A percentile compares a stretch with the other conserved stretches of the same genome.
Conservation (phyloP, 2,797 vertebrate genomes). For the Orestias chungarensis region DNA sequence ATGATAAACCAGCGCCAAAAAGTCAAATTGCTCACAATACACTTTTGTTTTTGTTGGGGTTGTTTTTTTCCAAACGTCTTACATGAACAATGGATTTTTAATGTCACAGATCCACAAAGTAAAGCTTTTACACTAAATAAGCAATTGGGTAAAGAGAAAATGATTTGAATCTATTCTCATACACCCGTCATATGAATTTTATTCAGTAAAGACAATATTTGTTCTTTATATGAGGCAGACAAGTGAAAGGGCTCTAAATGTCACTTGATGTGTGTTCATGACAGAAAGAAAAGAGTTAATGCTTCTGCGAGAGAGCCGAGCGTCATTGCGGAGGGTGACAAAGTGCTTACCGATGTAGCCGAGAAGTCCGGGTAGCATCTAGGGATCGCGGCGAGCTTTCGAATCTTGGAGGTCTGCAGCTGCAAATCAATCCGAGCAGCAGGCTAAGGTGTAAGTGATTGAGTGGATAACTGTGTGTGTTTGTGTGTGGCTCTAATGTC, state of each 20-base stretch:
- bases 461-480: not conserved
- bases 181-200: no score
- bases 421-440: slow-evolving; percentile 46
- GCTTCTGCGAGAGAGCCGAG: slow-evolving; percentile 14
- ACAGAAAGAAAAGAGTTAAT: slow-evolving; percentile 7
- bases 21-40: no score
- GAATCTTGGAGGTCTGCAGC: slow-evolving; percentile 45
- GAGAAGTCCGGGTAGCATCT: slow-evolving; percentile 30
- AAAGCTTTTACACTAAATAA: not conserved
- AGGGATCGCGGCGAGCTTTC: slow-evolving; percentile 51
- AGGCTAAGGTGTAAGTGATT: slow-evolving; percentile 3
- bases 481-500: not conserved
- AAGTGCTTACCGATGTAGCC: slow-evolving; percentile 69
- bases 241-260: not conserved
- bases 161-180: not conserved
- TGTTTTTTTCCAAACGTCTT: no score
- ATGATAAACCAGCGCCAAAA: no score
- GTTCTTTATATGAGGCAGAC: not conserved
- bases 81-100: no score
- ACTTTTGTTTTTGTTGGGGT: no score
- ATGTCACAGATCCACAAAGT: not conserved
- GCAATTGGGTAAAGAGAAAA: not conserved
- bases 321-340: slow-evolving; percentile 40
- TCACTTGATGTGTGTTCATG: slow-evolving; percentile 1
- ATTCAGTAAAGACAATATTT: not conserved